Evolutionary conservation across 2,888 invertebrate genomes (phyloP).

Genomic region (Pristionchus maxplancki): DNA sequence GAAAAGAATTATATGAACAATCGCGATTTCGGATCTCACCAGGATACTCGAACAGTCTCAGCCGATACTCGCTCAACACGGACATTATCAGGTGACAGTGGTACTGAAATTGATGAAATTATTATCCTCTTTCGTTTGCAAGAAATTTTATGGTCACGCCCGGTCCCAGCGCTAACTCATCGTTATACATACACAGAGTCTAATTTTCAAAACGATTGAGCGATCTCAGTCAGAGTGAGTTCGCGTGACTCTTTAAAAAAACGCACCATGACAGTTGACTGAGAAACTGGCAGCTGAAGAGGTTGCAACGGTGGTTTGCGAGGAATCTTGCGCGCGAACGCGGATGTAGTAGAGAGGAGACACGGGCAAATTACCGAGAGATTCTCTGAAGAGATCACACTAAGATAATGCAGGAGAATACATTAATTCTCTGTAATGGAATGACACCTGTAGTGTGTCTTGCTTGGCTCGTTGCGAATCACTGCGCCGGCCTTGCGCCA

Average conservation of each 20-base stretch:
- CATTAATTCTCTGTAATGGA: no score
- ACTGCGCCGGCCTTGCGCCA: constrained; percentile 62
- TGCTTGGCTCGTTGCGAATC: constrained; percentile 58
- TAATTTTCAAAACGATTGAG: no score
- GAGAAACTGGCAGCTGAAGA: constrained; percentile 67
- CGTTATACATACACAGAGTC: no score
- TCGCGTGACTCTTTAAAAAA: no score
- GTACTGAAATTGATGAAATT: constrained; percentile 63
- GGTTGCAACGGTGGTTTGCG: constrained; percentile 62
- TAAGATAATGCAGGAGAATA: no score
- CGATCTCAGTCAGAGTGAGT: no score
- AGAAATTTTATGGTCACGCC: no score
- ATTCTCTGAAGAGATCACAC: constrained; percentile 49
- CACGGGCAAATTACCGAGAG: constrained; percentile 55
- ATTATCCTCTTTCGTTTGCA: no score
- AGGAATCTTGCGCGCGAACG: constrained; percentile 65
- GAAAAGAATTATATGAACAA: neutral
- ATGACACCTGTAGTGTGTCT: constrained; percentile 55
- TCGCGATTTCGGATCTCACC: no score
- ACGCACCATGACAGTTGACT: constrained; percentile 68
- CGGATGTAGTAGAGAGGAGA: constrained; percentile 67
- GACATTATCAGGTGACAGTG: constrained; percentile 65
- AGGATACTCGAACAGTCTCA: constrained; percentile 47
- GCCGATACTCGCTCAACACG: constrained; percentile 66
- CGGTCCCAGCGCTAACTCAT: no score